Evolutionary conservation across 1,140 invertebrate genomes (phyloP).

Genomic region (Drosophila sp.): DNA sequence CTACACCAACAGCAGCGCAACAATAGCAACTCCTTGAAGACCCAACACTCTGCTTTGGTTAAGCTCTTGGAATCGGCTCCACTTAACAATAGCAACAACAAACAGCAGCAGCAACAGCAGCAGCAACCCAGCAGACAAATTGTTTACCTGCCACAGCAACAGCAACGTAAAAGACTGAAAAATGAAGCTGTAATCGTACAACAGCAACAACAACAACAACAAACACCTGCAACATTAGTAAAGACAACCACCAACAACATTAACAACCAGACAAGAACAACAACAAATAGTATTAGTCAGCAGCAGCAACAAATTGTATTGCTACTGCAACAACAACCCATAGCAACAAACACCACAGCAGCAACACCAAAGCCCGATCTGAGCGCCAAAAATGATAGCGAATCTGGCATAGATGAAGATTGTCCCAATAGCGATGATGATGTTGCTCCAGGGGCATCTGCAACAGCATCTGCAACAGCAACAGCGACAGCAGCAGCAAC

Average conservation of each 20-base stretch:
- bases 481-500: constrained; percentile 18
- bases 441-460: constrained; percentile 19
- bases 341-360: constrained; percentile 30
- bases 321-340: constrained; percentile 59
- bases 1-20: constrained; percentile 29
- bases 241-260: constrained; percentile 67
- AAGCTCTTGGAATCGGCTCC: constrained; percentile 80
- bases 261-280: constrained; percentile 55
- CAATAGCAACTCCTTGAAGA: constrained; percentile 59
- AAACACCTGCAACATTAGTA: constrained; percentile 75
- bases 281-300: constrained; percentile 80
- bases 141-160: constrained; percentile 69
- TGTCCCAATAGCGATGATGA: constrained; percentile 69
- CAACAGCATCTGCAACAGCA: constrained; percentile 22
- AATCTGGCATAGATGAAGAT: constrained; percentile 75
- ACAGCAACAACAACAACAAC: constrained; percentile 54
- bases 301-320: constrained; percentile 73
- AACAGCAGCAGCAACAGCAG: constrained; percentile 57
- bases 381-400: constrained; percentile 73
- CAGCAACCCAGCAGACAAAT: constrained; percentile 62
- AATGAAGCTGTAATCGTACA: constrained; percentile 67
- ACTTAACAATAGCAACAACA: constrained; percentile 48
- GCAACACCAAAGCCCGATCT: constrained; percentile 71
- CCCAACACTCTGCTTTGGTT: constrained; percentile 81
- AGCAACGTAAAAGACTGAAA: constrained; percentile 82